Base-by-base conservation (phyloP, 2,113 vertebrate genomes). In the Lipotes vexillifer region DNA sequence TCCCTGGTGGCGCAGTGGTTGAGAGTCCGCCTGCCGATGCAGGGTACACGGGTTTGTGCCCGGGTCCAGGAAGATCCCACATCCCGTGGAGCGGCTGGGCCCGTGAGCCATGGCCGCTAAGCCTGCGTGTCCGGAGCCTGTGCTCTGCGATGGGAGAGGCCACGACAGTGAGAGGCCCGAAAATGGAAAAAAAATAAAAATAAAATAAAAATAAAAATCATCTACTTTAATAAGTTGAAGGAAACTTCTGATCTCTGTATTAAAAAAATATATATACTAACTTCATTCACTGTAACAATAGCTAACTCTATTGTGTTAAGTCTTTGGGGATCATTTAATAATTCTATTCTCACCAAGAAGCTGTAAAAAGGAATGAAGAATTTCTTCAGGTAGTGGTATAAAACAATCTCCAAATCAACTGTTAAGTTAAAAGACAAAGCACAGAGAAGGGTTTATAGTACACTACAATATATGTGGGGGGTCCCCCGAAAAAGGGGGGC, bases 321-420 rank as follows among this genome's bases (percentile, higher is more conserved):
- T 88, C 31, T 82, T 68, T 33, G 3, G 31, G 65, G 23, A 46
- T 92, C 61, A 95, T 55, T 93, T 83, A 94, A 38, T 77, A 87
- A 82, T 85, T 94, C 69, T 72, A 36, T 74, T 95, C 13, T 92
- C 83, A 89, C 44, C 77, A 87, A 41, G 18, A 5, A 88, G 75
- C 6, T 90, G 5, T 52, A 90, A 86, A 94, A 95, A 94, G 52
- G 12, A 93, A 88, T 72, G 20, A 94, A 95, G 55, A 86, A 21
- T 71, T 80, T 78, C 59, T 96, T 84, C 23, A 78, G 20, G 36
- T 21, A 69, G 5, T 55, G 8, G 25, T 44, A 75, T 46, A 36
- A 86, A 90, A 75, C 52, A 66, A 72, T 59, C 82, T 75, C 52
- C 38, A 77, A 75, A 81, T 66, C 10, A 75, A 59, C 1, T 66